phyloP scores from a whole-genome alignment of 2,888 invertebrate species.

The Pherbina coryleti region DNA sequence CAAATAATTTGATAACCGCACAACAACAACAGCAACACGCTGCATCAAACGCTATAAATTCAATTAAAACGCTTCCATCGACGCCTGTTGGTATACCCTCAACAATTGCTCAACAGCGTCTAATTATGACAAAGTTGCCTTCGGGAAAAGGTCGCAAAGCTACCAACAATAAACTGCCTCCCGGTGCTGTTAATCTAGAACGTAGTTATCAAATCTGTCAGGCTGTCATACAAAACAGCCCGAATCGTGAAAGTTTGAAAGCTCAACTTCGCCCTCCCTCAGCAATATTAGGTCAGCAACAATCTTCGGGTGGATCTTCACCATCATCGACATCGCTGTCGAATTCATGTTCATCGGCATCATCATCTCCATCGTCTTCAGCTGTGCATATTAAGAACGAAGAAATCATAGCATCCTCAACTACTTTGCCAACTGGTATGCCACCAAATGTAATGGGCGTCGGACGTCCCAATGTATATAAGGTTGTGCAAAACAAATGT shows the following conservation, averaged over 20 bases:
- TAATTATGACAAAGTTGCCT: constrained; percentile 60
- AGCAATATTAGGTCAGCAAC: constrained; percentile 73
- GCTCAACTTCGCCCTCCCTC: constrained; percentile 90
- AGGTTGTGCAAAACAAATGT: constrained; percentile 53
- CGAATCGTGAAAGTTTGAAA: constrained; percentile 87
- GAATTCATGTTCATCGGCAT: constrained; percentile 30
- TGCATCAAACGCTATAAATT: constrained; percentile 65
- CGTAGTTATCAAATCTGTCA: constrained; percentile 95
- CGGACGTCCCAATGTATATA: constrained; percentile 67
- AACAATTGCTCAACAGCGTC: constrained; percentile 68
- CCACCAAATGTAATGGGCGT: constrained; percentile 65
- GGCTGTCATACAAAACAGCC: constrained; percentile 93
- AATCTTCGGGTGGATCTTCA: constrained; percentile 34
- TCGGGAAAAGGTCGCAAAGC: constrained; percentile 67
- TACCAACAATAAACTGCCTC: constrained; percentile 81
- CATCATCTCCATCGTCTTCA: constrained; percentile 38
- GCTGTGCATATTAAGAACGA: constrained; percentile 55
- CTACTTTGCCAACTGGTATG: constrained; percentile 51
- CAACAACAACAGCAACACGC: constrained; percentile 51
- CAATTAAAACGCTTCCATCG: constrained; percentile 60
- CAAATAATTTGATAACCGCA: constrained; percentile 42
- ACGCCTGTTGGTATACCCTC: constrained; percentile 64
- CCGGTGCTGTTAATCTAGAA: constrained; percentile 92
- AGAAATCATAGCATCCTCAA: constrained; percentile 48
- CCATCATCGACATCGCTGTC: constrained; percentile 32